Evolutionary conservation across 2,797 vertebrate species (phyloP).

Genomic region (Protonibea diacanthus): DNA sequence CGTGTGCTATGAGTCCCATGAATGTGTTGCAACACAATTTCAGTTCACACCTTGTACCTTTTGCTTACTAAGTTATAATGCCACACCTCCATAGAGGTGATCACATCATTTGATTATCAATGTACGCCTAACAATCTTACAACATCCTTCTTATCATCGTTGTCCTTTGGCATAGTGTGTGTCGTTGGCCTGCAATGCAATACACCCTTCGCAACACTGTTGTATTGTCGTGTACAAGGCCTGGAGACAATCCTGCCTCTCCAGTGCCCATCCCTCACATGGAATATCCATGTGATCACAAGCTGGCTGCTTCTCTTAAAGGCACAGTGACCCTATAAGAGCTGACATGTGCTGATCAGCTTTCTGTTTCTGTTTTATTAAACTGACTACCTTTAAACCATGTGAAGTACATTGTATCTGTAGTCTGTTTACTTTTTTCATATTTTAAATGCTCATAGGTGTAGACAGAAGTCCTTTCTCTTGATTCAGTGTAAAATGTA

Average conservation of each 20-base stretch:
- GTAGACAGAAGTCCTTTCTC: not conserved
- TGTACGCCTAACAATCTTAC: not conserved
- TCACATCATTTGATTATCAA: not conserved
- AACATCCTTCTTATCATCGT: not conserved
- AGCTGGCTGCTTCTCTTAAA: slow-evolving; percentile 57
- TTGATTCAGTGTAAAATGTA: not conserved
- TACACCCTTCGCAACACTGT: slow-evolving; percentile 1
- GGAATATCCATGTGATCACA: slow-evolving; percentile 62
- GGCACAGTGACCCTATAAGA: slow-evolving; percentile 33
- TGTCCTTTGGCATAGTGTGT: not conserved
- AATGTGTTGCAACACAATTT: slow-evolving; percentile 12
- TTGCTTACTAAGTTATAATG: not conserved
- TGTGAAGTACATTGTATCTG: not conserved
- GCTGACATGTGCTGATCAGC: not conserved
- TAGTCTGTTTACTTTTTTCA: not conserved
- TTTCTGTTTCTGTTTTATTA: not conserved
- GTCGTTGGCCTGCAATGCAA: not conserved
- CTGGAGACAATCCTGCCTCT: slow-evolving; percentile 16
- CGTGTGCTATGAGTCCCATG: not conserved
- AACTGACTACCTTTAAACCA: not conserved
- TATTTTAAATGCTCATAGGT: not conserved
- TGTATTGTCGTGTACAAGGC: not conserved
- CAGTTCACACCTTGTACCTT: not conserved
- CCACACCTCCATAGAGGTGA: not conserved
- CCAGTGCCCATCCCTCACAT: slow-evolving; percentile 62